phyloP scores from a whole-genome alignment of 2,888 invertebrate genomes.

The Stenchaetothrips biformis region DNA sequence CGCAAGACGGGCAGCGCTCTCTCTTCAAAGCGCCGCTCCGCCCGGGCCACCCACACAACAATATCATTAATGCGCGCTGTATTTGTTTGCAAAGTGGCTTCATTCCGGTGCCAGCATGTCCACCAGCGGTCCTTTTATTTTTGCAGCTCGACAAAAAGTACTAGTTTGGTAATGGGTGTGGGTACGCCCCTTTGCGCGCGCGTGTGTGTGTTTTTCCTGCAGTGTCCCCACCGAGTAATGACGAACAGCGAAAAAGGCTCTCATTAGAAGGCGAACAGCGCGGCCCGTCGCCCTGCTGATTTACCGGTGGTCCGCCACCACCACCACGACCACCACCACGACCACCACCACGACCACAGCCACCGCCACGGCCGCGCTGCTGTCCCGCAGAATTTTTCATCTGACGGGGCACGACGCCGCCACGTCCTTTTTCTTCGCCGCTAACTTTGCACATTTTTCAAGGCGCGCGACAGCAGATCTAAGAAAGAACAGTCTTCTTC shows the following conservation, averaged over 20 bases:
- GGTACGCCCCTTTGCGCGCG: no score
- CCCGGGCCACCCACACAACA: neutral
- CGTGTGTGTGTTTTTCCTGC: no score
- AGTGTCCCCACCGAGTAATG: no score
- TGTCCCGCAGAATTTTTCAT: neutral
- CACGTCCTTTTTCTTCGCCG: neutral
- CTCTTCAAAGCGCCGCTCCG: neutral
- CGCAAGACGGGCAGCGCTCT: no score
- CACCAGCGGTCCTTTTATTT: neutral
- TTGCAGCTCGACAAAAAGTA: no score
- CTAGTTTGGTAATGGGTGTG: no score
- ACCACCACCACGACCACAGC: no score
- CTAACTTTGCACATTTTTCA: constrained; percentile 13
- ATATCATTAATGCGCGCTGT: neutral
- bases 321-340: no score
- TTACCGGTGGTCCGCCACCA: no score
- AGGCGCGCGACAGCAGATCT: neutral
- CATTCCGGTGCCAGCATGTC: neutral
- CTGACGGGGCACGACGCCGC: neutral
- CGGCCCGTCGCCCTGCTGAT: no score
- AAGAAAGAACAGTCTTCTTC: neutral
- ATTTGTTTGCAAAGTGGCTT: neutral
- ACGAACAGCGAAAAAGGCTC: no score
- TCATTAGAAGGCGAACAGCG: no score
- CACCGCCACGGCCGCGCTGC: neutral